Evolutionary conservation across 1,140 invertebrate genomes (phyloP).

Genomic region (Uloborus diversus): DNA sequence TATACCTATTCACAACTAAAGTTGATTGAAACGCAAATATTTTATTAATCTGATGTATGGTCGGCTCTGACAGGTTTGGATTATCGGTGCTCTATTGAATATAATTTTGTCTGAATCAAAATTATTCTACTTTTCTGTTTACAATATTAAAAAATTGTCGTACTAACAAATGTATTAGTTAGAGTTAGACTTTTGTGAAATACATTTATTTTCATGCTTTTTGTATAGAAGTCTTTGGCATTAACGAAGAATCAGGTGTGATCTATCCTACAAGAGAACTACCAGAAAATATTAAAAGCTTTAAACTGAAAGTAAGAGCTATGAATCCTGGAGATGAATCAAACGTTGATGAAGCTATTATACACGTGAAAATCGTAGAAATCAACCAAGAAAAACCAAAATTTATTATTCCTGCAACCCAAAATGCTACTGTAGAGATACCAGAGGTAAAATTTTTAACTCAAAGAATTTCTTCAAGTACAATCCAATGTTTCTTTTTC

Average conservation of each 20-base stretch:
- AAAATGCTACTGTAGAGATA: slow-evolving; percentile 79
- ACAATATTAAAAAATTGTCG: no score
- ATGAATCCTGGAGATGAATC: slow-evolving; percentile 70
- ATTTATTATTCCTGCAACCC: slow-evolving; percentile 75
- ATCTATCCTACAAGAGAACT: slow-evolving; percentile 79
- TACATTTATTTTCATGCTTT: not conserved
- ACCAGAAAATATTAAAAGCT: slow-evolving; percentile 71
- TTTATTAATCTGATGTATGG: no score
- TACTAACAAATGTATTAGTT: no score
- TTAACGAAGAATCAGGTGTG: slow-evolving; percentile 79
- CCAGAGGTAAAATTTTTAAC: slow-evolving; percentile 80
- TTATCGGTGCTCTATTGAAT: no score
- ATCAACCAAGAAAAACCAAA: slow-evolving; percentile 58
- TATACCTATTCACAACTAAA: no score
- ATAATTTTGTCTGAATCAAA: no score
- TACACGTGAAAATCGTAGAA: slow-evolving; percentile 51
- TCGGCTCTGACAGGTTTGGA: no score
- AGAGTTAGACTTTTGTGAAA: no score
- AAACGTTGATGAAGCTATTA: slow-evolving; percentile 53
- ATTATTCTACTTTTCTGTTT: no score
- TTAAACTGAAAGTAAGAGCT: slow-evolving; percentile 78
- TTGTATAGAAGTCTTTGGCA: slow-evolving; percentile 73
- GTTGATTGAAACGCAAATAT: no score
- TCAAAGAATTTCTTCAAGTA: no score
- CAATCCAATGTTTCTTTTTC: no score